Conservation (phyloP, 2,888 invertebrate genomes). For the Selenia dentaria region DNA sequence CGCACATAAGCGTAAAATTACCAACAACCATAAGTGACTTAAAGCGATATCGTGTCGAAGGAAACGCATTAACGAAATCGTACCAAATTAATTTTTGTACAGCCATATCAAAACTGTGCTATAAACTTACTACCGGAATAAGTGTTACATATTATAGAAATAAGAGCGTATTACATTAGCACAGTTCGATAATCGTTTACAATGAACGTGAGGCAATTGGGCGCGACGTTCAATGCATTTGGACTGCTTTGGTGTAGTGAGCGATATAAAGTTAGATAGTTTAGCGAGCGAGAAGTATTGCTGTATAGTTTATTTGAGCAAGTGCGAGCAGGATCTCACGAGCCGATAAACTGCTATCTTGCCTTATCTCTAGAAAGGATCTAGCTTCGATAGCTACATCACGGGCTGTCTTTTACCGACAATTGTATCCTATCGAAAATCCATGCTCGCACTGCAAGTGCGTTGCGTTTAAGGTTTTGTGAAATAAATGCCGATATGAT, state of each 20-base stretch:
- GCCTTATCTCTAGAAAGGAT: too few relatives aligned
- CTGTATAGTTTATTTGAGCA: too few relatives aligned
- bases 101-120: conserved; percentile 10
- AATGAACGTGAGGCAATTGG: conserved; percentile 36
- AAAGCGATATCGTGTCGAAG: conserved; percentile 10
- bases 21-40: conserved; percentile 9
- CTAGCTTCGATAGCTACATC: too few relatives aligned
- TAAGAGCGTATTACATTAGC: conserved; percentile 38
- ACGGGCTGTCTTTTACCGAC: too few relatives aligned
- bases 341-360: too few relatives aligned
- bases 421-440: too few relatives aligned
- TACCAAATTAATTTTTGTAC: conserved; percentile 12
- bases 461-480: too few relatives aligned
- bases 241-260: conserved; percentile 5
- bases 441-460: too few relatives aligned
- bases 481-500: too few relatives aligned
- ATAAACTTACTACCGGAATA: conserved; percentile 13
- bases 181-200: conserved; percentile 43
- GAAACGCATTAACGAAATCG: conserved; percentile 16
- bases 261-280: conserved; percentile 15
- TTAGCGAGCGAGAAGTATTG: neutral
- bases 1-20: conserved; percentile 10
- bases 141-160: conserved; percentile 30
- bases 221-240: conserved; percentile 27
- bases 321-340: too few relatives aligned